Base-by-base conservation (phyloP, 2,888 invertebrate species). In the Tricholauxania praeusta region DNA sequence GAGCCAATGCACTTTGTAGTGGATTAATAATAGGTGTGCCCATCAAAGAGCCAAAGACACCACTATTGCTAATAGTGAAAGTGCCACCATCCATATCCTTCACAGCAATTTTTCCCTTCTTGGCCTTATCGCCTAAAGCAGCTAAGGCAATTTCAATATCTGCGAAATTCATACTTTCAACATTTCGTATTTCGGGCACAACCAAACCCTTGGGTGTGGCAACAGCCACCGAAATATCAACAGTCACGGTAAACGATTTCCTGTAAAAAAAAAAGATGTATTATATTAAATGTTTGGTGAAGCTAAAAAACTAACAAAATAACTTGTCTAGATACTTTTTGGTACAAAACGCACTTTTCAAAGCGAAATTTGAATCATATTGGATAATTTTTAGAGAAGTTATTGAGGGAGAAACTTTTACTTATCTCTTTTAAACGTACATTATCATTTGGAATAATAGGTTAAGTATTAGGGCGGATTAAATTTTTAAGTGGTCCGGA, bases 51-150 rank as follows among this genome's bases (percentile, higher is more conserved):
- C 99, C 99, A 86, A 99, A 99, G 0, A 99, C 99, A 12, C 99
- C 99, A 28, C 99, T 99, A 83, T 99, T 99, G 84, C 98, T 98
- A 83, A 99, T 97, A 39, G 99, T 99, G 85, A 99, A 99, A 5
- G 99, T 99, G 48, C 99, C 99, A 32, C 99, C 99, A 83, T 98
- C 99, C 99, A 99, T 99, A 84, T 99, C 99, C 88, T 99, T 99
- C 65, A 99, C 93, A 1, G 99, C 96, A 79, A 99, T 89, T 80
- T 90, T 89, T 79, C 96, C 96, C 78, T 91, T 91, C 77, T 93
- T 92, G 1, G 98, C 99, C 88, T 98, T 99, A 79, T 96, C 97
- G 8, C 97, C 97, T 69, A 99, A 88, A 0, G 92, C 95, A 72
- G 92, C 93, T 75, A 99, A 91, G 3, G 93, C 93, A 79, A 94